Conservation (phyloP, 1,140 invertebrate genomes). For the Cryptotermes secundus region DNA sequence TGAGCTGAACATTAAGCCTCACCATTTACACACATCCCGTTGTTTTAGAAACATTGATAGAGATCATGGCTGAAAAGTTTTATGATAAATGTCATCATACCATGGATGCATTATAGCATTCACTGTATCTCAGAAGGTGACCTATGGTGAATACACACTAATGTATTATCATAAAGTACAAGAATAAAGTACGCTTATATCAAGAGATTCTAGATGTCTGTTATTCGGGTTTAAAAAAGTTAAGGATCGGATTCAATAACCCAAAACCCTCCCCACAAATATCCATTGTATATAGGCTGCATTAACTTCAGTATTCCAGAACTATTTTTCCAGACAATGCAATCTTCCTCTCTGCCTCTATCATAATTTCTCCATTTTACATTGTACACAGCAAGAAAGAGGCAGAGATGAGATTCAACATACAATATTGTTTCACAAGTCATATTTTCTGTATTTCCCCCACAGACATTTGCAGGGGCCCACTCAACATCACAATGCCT, state of each 20-base stretch:
- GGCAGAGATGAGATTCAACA: conserved; percentile 7
- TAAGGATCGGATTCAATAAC: neutral
- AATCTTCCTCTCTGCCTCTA: neutral
- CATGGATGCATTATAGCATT: neutral
- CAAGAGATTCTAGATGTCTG: conserved; percentile 5
- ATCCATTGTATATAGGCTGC: conserved; percentile 7
- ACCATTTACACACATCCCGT: too few relatives aligned
- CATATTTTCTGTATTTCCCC: neutral
- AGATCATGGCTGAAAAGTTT: too few relatives aligned
- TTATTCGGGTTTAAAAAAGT: neutral
- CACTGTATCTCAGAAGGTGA: neutral
- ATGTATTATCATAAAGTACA: neutral
- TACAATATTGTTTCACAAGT: neutral
- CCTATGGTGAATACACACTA: neutral
- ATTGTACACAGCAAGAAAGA: neutral
- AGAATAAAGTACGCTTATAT: neutral
- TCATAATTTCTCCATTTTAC: neutral
- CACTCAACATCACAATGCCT: neutral
- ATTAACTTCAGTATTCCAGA: neutral
- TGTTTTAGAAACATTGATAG: too few relatives aligned
- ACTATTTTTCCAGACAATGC: neutral
- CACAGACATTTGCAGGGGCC: neutral
- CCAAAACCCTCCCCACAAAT: neutral
- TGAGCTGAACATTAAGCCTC: too few relatives aligned
- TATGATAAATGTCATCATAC: too few relatives aligned